Base-by-base conservation (phyloP, 2,888 invertebrate genomes). In the Tridacna gigas region DNA sequence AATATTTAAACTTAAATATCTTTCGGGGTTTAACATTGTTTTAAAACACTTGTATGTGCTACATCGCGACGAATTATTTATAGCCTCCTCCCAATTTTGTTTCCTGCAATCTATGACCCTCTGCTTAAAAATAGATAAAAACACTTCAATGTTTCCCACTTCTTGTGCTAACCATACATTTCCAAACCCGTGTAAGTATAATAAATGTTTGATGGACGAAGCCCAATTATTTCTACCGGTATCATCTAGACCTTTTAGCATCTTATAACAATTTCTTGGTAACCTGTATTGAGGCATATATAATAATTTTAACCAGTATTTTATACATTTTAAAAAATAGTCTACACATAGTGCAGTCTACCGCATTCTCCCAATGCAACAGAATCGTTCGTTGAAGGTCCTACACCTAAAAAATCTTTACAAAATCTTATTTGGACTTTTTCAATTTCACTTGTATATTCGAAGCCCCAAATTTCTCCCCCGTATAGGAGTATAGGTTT, bases 291-390 rank as follows among this genome's bases (percentile, higher is more conserved):
- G 56, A 51, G 65, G 61, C 80, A 80, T 80, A 37, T 56, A 25
- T 11, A 80, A 25, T 65, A 26, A 65, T 69, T 80, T 69, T 48
- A 76, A n/a, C 76, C 75, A 75, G 25, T 75, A 80, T 61, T 76
- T 80, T 56, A 80, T 75, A 69, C 28, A 67, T 12, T 22, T 69
- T 9, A 61, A 15, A 61, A 9, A 67, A 67, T 37, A 67, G 13
- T 26, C 28, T 26, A 67, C 28, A 67, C 26, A 61, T 15, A 61
- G 22, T n/a, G 61, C 9, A 61, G n/a, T 61, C 61, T 61, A n/a
- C 61, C 61, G n/a, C 61, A 61, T n/a, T 61, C 61, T 15, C 61
- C 61, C n/a, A 67, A n/a, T n/a, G n/a, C n/a, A n/a, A n/a, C n/a
- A n/a, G n/a, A n/a, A n/a, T 67, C 25, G 20, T 45, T 47, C 5